These are phyloP conservation scores for Drosophila anomelani DNA, from an alignment of 2,888 invertebrate species.

Conservation along the genomic window DNA sequence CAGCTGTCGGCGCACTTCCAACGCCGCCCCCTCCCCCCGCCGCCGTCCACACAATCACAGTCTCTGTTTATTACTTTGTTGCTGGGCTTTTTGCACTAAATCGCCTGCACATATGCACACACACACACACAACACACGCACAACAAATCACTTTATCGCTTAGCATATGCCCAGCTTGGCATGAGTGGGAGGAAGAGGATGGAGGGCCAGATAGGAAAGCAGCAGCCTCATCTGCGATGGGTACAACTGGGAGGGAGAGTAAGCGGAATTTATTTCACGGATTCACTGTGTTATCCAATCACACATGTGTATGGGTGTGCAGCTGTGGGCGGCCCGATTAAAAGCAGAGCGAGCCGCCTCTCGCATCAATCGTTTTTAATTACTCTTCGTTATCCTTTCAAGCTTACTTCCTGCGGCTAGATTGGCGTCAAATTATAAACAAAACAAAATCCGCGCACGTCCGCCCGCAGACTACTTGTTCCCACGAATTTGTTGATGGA, in stretches of 20 bases:
- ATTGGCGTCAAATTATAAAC: constrained; percentile 25
- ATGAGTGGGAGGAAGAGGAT: background rate
- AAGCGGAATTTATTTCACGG: constrained; percentile 33
- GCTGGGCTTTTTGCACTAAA: constrained; percentile 25
- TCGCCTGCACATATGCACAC: constrained; percentile 22
- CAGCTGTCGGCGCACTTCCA: constrained; percentile 15
- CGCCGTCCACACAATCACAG: constrained; percentile 22
- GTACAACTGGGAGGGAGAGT: constrained; percentile 5
- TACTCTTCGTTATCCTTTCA: constrained; percentile 31
- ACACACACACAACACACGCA: constrained; percentile 15
- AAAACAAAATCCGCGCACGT: constrained; percentile 55
- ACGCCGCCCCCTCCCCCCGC: too few species aligned
- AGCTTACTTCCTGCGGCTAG: constrained; percentile 60
- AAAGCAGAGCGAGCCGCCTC: background rate
- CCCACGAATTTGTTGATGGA: constrained; percentile 64
- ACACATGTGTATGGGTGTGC: constrained; percentile 25
- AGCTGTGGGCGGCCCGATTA: constrained; percentile 7
- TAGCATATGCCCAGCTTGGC: constrained; percentile 28
- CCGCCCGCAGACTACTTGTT: constrained; percentile 72
- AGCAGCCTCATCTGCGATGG: constrained; percentile 11
- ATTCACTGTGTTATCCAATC: constrained; percentile 41
- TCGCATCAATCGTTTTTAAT: background rate
- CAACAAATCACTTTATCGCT: constrained; percentile 27
- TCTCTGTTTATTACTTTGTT: constrained; percentile 39
- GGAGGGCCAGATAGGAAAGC: constrained; percentile 5